Conservation (phyloP, 1,140 invertebrate genomes). For the Aphelinus certus region DNA sequence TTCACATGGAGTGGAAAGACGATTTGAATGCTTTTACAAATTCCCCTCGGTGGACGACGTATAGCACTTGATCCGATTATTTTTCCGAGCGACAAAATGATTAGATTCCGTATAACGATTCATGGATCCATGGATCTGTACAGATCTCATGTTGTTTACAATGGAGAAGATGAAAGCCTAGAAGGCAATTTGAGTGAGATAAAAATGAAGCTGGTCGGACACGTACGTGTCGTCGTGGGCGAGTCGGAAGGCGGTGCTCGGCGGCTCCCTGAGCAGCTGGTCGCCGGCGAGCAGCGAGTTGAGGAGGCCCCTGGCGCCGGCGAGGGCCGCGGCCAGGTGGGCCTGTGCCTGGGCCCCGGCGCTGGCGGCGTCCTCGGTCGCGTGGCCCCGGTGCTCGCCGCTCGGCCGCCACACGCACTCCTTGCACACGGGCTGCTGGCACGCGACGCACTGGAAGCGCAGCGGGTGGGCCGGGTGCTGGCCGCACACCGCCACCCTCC, state of each 20-base stretch:
- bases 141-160: too few species aligned
- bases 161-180: too few species aligned
- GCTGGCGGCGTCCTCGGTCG: constrained; percentile 55
- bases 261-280: constrained; percentile 11
- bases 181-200: too few species aligned
- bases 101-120: too few species aligned
- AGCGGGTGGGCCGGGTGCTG: constrained; percentile 56
- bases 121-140: too few species aligned
- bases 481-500: constrained; percentile 55
- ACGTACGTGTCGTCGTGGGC: constrained; percentile 47
- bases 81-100: too few species aligned
- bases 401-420: constrained; percentile 57
- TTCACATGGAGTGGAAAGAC: too few species aligned
- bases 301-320: constrained; percentile 51
- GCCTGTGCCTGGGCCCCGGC: constrained; percentile 51
- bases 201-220: background rate
- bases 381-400: constrained; percentile 57
- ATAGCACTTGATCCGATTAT: too few species aligned
- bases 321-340: constrained; percentile 47
- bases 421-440: constrained; percentile 58
- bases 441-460: constrained; percentile 60
- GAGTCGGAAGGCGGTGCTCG: constrained; percentile 45
- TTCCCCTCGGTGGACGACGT: too few species aligned
- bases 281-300: constrained; percentile 52
- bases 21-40: too few species aligned